A percentile compares a stretch with the other conserved stretches of the same genome.
Evolutionary conservation across 2,797 vertebrate genomes (phyloP).

Genomic region (Delichon dasypus): DNA sequence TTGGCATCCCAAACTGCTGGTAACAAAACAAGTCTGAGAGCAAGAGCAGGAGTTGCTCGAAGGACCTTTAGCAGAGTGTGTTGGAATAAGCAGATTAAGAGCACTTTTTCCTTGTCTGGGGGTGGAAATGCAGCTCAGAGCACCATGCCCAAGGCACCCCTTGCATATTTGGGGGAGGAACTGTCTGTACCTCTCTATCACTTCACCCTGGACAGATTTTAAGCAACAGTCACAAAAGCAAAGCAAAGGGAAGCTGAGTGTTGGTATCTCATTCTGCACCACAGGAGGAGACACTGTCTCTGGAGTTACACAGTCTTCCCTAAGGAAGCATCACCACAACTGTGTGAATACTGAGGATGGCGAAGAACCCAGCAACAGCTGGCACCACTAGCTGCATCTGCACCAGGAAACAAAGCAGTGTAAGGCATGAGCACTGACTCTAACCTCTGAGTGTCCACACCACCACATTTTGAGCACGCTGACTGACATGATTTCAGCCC

Average conservation of each 20-base stretch:
- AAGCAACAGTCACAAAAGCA: background rate
- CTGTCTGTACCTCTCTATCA: background rate
- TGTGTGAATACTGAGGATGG: background rate
- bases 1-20: background rate
- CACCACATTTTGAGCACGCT: background rate
- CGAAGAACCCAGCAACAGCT: background rate
- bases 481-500: background rate
- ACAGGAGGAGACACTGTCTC: background rate
- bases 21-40: background rate
- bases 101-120: accelerated
- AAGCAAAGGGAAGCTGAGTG: background rate
- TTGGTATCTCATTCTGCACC: background rate
- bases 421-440: background rate
- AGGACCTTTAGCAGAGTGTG: background rate
- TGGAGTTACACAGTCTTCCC: background rate
- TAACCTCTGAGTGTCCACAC: background rate
- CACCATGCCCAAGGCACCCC: background rate
- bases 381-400: background rate
- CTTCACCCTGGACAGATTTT: background rate
- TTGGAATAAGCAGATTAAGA: background rate
- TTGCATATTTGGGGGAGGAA: background rate
- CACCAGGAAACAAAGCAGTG: background rate
- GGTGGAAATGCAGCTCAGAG: background rate
- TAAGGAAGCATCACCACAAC: background rate
- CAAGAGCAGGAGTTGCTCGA: background rate